Conservation (phyloP, 2,797 vertebrate species). For the Microctenopoma stevenorrisi region DNA sequence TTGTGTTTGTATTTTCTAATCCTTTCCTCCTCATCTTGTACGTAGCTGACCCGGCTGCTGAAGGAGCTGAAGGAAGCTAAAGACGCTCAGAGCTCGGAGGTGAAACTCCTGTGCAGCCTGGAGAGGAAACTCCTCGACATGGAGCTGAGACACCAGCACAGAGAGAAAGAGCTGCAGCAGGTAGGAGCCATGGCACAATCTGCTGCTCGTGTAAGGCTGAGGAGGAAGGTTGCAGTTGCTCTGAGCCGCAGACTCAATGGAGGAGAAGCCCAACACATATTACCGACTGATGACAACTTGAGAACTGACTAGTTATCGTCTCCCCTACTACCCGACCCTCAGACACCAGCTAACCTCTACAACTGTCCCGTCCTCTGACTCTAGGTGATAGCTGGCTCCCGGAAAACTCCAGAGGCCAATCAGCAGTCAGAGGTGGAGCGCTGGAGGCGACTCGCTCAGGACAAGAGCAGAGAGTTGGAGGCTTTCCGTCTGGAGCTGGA, state of each 20-base stretch:
- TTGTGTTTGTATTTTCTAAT: not conserved
- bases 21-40: not conserved
- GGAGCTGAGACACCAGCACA: conserved; percentile 87
- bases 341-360: not conserved
- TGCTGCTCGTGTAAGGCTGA: too few species aligned
- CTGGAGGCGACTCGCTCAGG: conserved; percentile 88
- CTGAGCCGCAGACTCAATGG: too few species aligned
- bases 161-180: conserved; percentile 91
- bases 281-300: too few species aligned
- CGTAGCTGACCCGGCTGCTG: conserved; percentile 88
- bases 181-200: conserved; percentile 68
- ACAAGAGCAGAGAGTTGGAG: conserved; percentile 89
- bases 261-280: too few species aligned
- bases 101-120: conserved; percentile 87
- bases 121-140: conserved; percentile 90
- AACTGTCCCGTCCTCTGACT: not conserved
- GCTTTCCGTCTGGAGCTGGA: conserved; percentile 91
- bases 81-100: conserved; percentile 89
- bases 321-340: too few species aligned
- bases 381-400: conserved; percentile 85
- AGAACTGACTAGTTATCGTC: too few species aligned
- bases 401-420: conserved; percentile 70
- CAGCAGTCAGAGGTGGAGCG: conserved; percentile 83
- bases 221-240: too few species aligned
- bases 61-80: conserved; percentile 90